phyloP scores from a whole-genome alignment of 2,113 vertebrate genomes.

The Neogale vison region DNA sequence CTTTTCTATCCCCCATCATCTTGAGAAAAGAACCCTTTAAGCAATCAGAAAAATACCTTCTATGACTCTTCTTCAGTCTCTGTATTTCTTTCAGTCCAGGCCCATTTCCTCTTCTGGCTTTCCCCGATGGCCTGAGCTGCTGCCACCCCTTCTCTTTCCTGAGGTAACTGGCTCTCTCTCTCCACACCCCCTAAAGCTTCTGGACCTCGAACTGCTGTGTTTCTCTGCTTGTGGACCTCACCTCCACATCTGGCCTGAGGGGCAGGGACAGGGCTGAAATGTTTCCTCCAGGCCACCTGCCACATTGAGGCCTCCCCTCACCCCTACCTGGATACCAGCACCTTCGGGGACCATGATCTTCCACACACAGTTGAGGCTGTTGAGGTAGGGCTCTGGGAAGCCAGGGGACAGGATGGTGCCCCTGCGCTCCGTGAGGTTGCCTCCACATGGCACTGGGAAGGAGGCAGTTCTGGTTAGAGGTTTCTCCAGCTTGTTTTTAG shows the following conservation, averaged over 20 bases:
- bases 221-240: background rate
- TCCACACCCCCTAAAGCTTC: background rate
- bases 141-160: background rate
- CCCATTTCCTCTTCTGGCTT: background rate
- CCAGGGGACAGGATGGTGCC: constrained; percentile 97
- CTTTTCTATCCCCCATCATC: background rate
- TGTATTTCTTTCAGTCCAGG: background rate
- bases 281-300: background rate
- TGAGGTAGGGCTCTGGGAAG: constrained; percentile 98
- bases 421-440: constrained; percentile 94
- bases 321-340: constrained; percentile 95
- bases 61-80: background rate
- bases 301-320: rapidly evolving
- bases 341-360: constrained; percentile 97
- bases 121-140: background rate
- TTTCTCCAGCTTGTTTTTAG: background rate
- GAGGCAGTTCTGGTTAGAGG: constrained; percentile 35
- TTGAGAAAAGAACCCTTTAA: background rate
- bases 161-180: background rate
- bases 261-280: background rate
- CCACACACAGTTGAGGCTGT: constrained; percentile 99
- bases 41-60: background rate
- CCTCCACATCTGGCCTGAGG: background rate
- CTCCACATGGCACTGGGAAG: constrained; percentile 94
- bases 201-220: background rate